Base-by-base conservation (phyloP, 2,113 vertebrate species). In the Vidua chalybeata region DNA sequence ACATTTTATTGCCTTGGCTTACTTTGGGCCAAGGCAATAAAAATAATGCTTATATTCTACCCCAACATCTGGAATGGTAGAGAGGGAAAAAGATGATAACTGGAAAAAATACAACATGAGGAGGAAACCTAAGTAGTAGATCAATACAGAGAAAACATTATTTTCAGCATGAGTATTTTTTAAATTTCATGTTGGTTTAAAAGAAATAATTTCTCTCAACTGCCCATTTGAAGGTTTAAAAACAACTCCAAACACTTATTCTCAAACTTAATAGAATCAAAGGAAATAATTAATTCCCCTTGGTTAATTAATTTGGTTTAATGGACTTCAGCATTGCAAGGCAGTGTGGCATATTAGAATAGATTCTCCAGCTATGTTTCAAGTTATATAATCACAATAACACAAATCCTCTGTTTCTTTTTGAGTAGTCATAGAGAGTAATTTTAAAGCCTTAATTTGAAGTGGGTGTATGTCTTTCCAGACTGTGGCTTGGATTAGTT, bases 201-300 rank as follows among this genome's bases (percentile, higher is more conserved):
- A 93, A 55, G 7, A 62, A 80, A 63, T 35, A 35, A 31, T 69
- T 84, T 95, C 10, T 81, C 27, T 30, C 26, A 87, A 19, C 15
- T 91, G n/a, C 27, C 16, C 54, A n/a, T 75, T 49, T 87, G 58
- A 72, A 80, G 12, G 30, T 52, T 85, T 72, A 56, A 88, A 78
- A 84, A 46, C 55, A 76, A 21, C 0, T 13, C 5, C 8, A 77
- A 87, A 56, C 7, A 22, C 19, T 91, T 49, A 58, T 75, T 87
- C 71, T 76, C 58, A 69, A 64, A 76, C 43, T 63, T 86, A 6
- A 20, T 69, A 48, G 8, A 77, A 87, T 83, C 67, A 83, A 85
- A 96, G 21, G 63, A 93, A 87, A 83, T 79, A 84, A 92, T 95
- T 91, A 89, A 83, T 89, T 96, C 43, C n/a, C 52, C 41, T 87